Base-by-base conservation (phyloP, 2,797 vertebrate species). In the Novumbra hubbsi region DNA sequence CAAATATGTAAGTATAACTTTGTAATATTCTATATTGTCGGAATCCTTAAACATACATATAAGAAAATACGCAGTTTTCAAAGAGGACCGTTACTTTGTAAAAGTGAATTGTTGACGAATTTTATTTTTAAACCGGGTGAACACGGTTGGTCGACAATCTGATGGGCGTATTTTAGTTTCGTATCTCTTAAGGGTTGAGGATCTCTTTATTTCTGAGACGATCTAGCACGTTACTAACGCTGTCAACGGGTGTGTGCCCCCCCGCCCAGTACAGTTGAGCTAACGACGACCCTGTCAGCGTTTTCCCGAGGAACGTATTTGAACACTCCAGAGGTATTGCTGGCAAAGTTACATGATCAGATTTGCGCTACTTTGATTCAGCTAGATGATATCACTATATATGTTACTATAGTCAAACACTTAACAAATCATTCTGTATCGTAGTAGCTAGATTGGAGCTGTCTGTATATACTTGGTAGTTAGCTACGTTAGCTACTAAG, bases 261-360 rank as follows among this genome's bases (percentile, higher is more conserved):
- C 34, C 41, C 12, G 41, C 41, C 6, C 16, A 6, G 41, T 50
- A 69, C 68, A 50, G 45, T 50, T 17, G 15, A 28, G 68, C 45
- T 27, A 69, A 50, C 68, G 21, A 69, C 45, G 48, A 27, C 68
- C 67, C 41, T 48, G 66, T 70, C 48, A 52, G 15, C 68, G 48
- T n/a, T 50, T 70, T 27, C n/a, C 49, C 7, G 27, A 70, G 48
- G n/a, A 30, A 48, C 21, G n/a, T 9, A 19, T 70, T 52, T 52
- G 32, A 52, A 50, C 68, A 30, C 48, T 52, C 48, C 68, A 52
- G 24, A 52, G 68, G 68, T 70, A 70, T 19, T 17, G 19, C 27
- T 7, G 9, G 0, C 12, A 4, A 57, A 21, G 62, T 30, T 64
- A 64, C 62, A 64, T 64, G 62, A 17, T 28, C 19, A 6, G 27